phyloP scores from a whole-genome alignment of 2,888 invertebrate species.

The Incurvaria masculella region DNA sequence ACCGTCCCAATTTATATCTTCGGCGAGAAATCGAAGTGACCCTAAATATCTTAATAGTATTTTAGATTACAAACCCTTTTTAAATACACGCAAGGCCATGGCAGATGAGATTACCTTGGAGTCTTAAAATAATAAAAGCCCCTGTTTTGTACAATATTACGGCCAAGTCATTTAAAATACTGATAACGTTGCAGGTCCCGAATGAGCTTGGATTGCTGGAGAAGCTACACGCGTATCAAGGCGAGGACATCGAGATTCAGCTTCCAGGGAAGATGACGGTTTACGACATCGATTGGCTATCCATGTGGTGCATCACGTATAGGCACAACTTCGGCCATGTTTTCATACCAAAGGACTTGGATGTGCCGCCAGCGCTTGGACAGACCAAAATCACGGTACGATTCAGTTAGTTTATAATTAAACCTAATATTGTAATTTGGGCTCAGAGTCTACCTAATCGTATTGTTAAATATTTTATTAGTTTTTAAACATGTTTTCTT shows the following conservation, averaged over 20 bases:
- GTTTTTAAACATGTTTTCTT: constrained; percentile 7
- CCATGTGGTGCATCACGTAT: constrained; percentile 90
- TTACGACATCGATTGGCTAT: constrained; percentile 89
- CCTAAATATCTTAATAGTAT: too few species aligned
- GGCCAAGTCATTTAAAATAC: too few species aligned
- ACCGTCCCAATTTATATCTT: too few species aligned
- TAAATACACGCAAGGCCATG: too few species aligned
- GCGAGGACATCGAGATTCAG: constrained; percentile 89
- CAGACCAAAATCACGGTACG: constrained; percentile 89
- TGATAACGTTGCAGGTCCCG: too few species aligned
- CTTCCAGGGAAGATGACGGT: constrained; percentile 81
- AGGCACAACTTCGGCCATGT: constrained; percentile 91
- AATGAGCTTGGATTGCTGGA: constrained; percentile 84
- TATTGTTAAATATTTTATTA: not conserved
- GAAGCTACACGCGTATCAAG: constrained; percentile 81
- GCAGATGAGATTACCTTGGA: too few species aligned
- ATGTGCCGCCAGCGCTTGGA: constrained; percentile 86
- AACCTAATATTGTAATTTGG: not conserved
- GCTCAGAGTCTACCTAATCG: not conserved
- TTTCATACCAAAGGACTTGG: constrained; percentile 78
- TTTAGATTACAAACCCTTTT: too few species aligned
- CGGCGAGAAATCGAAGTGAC: too few species aligned
- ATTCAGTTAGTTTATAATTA: constrained; percentile 17
- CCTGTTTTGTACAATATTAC: too few species aligned
- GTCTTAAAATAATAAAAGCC: too few species aligned